Evolutionary conservation across 2,888 invertebrate genomes (phyloP).

Genomic region (Oxytorus armatus): DNA sequence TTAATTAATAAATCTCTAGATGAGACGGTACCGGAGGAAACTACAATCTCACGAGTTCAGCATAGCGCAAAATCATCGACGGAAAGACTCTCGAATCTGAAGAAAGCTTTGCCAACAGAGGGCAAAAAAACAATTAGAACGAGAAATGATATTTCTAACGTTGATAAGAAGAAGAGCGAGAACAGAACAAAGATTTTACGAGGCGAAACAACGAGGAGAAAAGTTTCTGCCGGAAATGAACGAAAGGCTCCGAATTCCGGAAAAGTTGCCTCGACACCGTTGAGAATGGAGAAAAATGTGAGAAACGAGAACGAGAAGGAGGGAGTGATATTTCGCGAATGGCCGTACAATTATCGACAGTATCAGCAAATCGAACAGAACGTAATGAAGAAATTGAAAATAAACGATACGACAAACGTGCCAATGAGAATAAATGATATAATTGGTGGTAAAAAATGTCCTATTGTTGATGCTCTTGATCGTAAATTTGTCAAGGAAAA

Average conservation of each 20-base stretch:
- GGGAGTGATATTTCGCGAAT: constrained; percentile 60
- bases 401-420: not conserved
- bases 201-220: constrained; percentile 29
- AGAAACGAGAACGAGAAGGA: constrained; percentile 20
- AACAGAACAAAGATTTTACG: constrained; percentile 19
- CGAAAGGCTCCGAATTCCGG: not conserved
- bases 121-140: not conserved
- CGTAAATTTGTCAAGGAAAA: not conserved
- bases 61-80: not conserved
- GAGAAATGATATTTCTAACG: constrained; percentile 5
- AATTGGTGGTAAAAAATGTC: constrained; percentile 1
- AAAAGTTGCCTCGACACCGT: constrained; percentile 3
- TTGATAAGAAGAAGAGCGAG: constrained; percentile 15
- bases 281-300: not conserved
- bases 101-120: not conserved
- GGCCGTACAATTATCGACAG: constrained; percentile 56
- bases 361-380: constrained; percentile 2
- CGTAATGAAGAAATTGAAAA: constrained; percentile 1
- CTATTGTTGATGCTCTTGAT: not conserved
- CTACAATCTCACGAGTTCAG: not conserved
- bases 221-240: constrained; percentile 4
- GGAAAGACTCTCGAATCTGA: constrained; percentile 10
- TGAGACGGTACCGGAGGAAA: not conserved
- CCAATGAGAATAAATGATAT: not conserved
- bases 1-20: constrained; percentile 4